phyloP scores from a whole-genome alignment of 1,140 invertebrate genomes.

The Saccostrea glomerata region DNA sequence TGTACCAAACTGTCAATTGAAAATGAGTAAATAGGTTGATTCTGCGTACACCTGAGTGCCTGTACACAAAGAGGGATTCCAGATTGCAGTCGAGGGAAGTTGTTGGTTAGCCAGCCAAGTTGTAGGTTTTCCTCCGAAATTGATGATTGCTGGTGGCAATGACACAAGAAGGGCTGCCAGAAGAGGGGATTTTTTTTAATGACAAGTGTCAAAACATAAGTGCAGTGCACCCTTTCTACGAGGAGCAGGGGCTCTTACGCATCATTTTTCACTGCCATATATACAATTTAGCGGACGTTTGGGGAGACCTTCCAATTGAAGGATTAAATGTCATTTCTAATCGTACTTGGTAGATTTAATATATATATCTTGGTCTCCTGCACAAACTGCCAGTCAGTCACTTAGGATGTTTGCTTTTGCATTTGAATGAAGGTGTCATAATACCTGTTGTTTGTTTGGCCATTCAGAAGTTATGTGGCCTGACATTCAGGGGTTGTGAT shows the following conservation, averaged over 20 bases:
- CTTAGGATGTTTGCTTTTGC: not conserved
- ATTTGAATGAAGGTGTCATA: slow-evolving; percentile 11
- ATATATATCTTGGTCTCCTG: slow-evolving; percentile 3
- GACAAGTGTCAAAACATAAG: slow-evolving; percentile 36
- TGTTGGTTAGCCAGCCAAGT: not conserved
- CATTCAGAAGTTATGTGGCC: slow-evolving; percentile 1
- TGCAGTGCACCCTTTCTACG: not conserved
- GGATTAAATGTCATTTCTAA: slow-evolving; percentile 36
- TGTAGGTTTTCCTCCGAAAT: not conserved
- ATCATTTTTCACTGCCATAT: slow-evolving; percentile 34
- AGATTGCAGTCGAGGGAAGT: not conserved
- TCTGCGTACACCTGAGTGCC: not conserved
- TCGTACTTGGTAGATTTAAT: not conserved
- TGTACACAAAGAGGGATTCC: not conserved
- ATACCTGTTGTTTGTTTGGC: slow-evolving; percentile 16
- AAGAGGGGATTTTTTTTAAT: not conserved
- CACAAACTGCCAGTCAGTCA: not conserved
- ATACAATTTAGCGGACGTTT: not conserved
- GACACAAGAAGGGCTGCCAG: not conserved
- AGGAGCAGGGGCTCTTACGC: not conserved
- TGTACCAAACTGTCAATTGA: slow-evolving; percentile 21
- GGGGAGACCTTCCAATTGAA: slow-evolving; percentile 17
- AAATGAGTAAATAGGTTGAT: slow-evolving; percentile 12
- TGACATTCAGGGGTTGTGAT: not conserved
- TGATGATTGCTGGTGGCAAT: not conserved